phyloP scores from a whole-genome alignment of 2,888 invertebrate species.

The Sarcophaga subvicina region DNA sequence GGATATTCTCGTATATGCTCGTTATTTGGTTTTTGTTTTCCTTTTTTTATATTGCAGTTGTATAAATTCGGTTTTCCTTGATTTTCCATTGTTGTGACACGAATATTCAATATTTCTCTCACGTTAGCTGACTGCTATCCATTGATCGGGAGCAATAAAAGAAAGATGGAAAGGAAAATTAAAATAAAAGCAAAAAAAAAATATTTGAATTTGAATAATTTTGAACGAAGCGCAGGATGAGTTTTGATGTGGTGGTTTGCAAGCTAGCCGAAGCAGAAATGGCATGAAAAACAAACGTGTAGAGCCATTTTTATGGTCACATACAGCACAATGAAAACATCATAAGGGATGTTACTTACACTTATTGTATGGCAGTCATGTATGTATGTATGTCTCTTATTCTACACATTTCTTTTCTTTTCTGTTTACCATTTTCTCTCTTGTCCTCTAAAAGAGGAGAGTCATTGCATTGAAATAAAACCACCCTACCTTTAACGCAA shows the following conservation, averaged over 20 bases:
- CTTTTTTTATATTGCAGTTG: background rate
- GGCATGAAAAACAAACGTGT: background rate
- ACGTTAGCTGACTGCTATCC: constrained; percentile 44
- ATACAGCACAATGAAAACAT: background rate
- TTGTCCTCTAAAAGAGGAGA: constrained; percentile 8
- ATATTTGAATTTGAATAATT: background rate
- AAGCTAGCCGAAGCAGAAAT: background rate
- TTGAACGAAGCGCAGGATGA: background rate
- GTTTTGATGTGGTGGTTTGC: background rate
- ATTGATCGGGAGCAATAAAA: constrained; percentile 57
- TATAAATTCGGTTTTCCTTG: background rate
- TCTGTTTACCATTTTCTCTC: constrained; percentile 10
- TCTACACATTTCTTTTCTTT: constrained; percentile 20
- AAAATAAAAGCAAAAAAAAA: constrained; percentile 44
- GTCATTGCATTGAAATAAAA: constrained; percentile 31
- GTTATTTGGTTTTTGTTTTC: background rate
- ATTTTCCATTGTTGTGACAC: background rate
- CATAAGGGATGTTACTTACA: constrained; percentile 66
- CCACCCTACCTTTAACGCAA: constrained; percentile 32
- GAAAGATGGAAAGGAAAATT: background rate
- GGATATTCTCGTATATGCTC: constrained; percentile 21
- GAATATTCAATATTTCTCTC: constrained; percentile 40
- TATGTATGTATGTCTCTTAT: background rate
- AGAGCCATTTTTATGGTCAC: constrained; percentile 42
- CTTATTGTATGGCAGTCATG: background rate